Percentiles rank a stretch among this genome's conserved stretches.
phyloP scores from a whole-genome alignment of 2,113 vertebrate genomes.

The Neomonachus schauinslandi region DNA sequence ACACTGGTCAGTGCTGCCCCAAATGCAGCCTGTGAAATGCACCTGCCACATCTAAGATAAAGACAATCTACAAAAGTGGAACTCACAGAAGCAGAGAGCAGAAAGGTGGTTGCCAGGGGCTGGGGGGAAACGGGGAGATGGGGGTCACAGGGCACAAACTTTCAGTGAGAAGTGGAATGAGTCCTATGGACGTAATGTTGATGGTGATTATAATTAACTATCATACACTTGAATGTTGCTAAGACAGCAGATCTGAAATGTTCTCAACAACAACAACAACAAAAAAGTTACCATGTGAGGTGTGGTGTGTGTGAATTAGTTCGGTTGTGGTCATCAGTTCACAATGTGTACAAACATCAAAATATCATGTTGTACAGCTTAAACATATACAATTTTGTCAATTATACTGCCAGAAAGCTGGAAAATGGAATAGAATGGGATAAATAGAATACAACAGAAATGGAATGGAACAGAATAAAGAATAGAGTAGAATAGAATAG shows the following conservation, averaged over 20 bases:
- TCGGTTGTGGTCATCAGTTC: fast-evolving
- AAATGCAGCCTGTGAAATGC: background rate
- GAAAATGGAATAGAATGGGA: fast-evolving
- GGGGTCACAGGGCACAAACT: background rate
- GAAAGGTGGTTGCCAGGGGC: background rate
- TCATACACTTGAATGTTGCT: background rate
- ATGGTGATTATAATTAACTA: fast-evolving
- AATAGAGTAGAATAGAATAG: background rate
- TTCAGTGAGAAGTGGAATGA: background rate
- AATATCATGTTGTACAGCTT: background rate
- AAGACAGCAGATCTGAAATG: background rate
- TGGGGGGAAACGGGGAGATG: fast-evolving
- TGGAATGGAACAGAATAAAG: fast-evolving
- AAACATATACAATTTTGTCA: background rate
- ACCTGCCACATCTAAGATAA: background rate
- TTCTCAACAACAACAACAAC: background rate
- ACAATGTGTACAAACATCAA: fast-evolving
- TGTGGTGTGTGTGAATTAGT: background rate
- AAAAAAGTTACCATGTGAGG: fast-evolving
- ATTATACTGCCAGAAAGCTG: background rate
- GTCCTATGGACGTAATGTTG: background rate
- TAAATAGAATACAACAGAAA: background rate
- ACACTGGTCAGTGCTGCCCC: background rate
- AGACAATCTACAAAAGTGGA: background rate
- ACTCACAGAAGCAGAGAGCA: background rate